These are phyloP conservation scores for Liopterus haemorrhoidalis DNA, from an alignment of 2,888 invertebrate species.

Conservation along the genomic window DNA sequence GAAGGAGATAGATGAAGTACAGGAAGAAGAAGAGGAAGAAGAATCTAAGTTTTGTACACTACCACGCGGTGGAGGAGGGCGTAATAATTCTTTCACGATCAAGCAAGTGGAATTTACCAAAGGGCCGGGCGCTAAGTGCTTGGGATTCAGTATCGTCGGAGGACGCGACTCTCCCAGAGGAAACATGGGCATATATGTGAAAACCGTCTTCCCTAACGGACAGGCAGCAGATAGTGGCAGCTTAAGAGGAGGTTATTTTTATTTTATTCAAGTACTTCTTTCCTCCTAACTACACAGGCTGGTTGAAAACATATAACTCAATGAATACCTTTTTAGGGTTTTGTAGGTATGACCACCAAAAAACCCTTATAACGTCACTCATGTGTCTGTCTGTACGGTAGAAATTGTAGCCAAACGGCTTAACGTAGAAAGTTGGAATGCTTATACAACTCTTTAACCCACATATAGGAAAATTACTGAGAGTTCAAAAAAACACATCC, in stretches of 20 bases:
- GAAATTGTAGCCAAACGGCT: no score
- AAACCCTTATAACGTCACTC: no score
- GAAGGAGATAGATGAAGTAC: constrained; percentile 46
- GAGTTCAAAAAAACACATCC: no score
- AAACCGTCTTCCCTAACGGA: constrained; percentile 78
- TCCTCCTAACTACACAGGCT: no score
- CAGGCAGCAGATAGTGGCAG: constrained; percentile 76
- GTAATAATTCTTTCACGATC: constrained; percentile 49
- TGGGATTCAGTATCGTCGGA: constrained; percentile 86
- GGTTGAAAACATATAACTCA: neutral
- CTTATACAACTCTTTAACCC: no score
- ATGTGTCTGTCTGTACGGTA: no score
- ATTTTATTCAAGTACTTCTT: constrained; percentile 6
- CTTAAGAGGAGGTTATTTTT: constrained; percentile 67
- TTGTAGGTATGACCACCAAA: no score
- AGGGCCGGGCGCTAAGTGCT: constrained; percentile 75
- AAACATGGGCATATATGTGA: constrained; percentile 82
- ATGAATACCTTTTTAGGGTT: no score
- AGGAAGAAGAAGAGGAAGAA: constrained; percentile 49
- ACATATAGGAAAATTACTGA: no score
- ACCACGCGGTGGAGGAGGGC: constrained; percentile 48
- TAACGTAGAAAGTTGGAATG: no score
- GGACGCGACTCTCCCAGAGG: constrained; percentile 80
- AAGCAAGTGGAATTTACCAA: constrained; percentile 57
- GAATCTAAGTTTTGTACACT: constrained; percentile 56